Conservation (phyloP, 1,140 invertebrate genomes). For the Zaprionus capensis region DNA sequence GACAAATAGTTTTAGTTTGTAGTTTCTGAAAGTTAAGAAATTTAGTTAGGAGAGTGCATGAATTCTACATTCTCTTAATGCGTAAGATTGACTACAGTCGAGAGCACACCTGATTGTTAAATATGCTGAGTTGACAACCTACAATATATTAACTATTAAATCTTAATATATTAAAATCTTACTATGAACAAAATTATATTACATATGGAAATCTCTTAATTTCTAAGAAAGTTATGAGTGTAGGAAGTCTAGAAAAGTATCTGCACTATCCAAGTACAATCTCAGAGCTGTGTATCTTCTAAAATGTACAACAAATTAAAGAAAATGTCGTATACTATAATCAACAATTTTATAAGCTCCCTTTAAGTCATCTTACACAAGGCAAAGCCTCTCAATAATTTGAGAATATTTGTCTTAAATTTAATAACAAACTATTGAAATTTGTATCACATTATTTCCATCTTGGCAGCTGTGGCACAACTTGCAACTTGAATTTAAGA, state of each 20-base stretch:
- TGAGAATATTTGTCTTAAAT: background rate
- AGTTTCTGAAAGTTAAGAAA: background rate
- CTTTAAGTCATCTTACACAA: background rate
- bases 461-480: conserved; percentile 4
- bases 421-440: background rate
- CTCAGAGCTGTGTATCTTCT: too few relatives aligned
- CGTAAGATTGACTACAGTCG: too few relatives aligned
- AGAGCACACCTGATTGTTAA: too few relatives aligned
- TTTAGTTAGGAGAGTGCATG: background rate
- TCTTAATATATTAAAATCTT: too few relatives aligned
- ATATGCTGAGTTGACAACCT: too few relatives aligned
- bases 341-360: background rate
- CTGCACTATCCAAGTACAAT: too few relatives aligned
- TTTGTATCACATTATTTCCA: background rate
- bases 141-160: too few relatives aligned
- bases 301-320: too few relatives aligned
- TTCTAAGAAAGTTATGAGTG: background rate
- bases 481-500: conserved; percentile 12
- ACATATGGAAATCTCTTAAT: background rate
- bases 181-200: too few relatives aligned
- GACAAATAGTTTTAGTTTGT: background rate
- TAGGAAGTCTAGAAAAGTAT: background rate
- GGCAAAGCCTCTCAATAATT: background rate
- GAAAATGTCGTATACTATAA: too few relatives aligned
- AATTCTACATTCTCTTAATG: too few relatives aligned